Percentiles rank a stretch among this genome's conserved stretches.
Conservation (phyloP, 2,888 invertebrate species). For the Sceliomorpha sp. region DNA sequence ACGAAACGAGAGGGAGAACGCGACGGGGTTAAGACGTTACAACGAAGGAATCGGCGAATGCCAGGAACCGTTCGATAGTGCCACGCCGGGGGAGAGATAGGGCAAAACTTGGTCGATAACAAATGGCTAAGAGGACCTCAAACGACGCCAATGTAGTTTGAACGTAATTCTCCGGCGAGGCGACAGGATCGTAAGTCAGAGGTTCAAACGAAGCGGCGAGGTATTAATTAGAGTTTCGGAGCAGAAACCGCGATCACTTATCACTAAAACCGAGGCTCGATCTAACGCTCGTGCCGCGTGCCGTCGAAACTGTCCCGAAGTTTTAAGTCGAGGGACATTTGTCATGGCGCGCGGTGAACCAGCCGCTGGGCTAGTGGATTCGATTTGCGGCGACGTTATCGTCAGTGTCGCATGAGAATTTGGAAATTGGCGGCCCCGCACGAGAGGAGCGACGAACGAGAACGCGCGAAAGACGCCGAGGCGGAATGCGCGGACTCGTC, state of each 20-base stretch:
- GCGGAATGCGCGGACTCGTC: too few relatives aligned
- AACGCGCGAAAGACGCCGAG: too few relatives aligned
- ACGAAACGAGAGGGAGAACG: conserved; percentile 12
- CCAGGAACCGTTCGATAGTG: conserved; percentile 51
- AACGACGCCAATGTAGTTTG: conserved; percentile 70
- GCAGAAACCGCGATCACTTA: conserved; percentile 78
- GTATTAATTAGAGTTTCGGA: conserved; percentile 79
- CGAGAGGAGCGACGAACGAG: conserved; percentile 29
- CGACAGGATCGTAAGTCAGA: conserved; percentile 78
- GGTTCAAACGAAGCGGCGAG: conserved; percentile 78
- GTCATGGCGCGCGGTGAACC: conserved; percentile 50
- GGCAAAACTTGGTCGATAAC: conserved; percentile 70
- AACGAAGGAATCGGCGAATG: conserved; percentile 43
- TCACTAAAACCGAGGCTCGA: conserved; percentile 70
- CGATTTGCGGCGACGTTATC: conserved; percentile 56
- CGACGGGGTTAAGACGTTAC: conserved; percentile 46
- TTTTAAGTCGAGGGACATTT: conserved; percentile 58
- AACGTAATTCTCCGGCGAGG: conserved; percentile 71
- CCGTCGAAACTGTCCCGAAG: conserved; percentile 55
- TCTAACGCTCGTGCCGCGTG: conserved; percentile 54
- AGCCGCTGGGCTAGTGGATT: conserved; percentile 51
- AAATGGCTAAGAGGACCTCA: conserved; percentile 71
- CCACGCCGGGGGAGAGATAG: conserved; percentile 39
- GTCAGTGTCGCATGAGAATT: conserved; percentile 43
- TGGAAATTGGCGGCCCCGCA: conserved; percentile 37